These are phyloP conservation scores for Diceros bicornis DNA, from an alignment of 2,797 vertebrate genomes.

Conservation along the genomic window DNA sequence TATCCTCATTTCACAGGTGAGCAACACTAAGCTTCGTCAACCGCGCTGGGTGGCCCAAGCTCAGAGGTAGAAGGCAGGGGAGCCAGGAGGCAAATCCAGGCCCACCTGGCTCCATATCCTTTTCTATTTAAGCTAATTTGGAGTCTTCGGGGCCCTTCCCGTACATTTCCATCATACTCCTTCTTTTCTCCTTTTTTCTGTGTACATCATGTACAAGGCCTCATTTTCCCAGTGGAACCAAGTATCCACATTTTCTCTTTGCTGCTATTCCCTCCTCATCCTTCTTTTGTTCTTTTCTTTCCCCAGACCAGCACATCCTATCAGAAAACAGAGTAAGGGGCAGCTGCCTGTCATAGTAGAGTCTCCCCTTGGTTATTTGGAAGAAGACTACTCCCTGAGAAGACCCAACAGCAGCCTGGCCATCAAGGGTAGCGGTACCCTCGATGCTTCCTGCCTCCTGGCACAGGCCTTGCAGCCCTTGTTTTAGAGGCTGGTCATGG, in stretches of 20 bases:
- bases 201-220: not conserved
- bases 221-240: not conserved
- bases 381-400: not conserved
- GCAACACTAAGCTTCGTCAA: not conserved
- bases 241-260: not conserved
- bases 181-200: not conserved
- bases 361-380: not conserved
- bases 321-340: not conserved
- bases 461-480: not conserved
- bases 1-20: not conserved
- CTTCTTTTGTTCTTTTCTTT: not conserved
- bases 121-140: not conserved
- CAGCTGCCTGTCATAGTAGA: not conserved
- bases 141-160: not conserved
- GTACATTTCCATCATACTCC: not conserved
- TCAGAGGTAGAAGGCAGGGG: not conserved
- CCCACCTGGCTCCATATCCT: not conserved
- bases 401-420: not conserved
- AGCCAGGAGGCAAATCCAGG: not conserved
- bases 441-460: constrained; percentile 10
- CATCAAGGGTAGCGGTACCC: not conserved
- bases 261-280: not conserved
- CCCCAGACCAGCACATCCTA: not conserved
- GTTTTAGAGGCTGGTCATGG: constrained; percentile 76
- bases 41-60: not conserved